phyloP scores from a whole-genome alignment of 2,797 vertebrate species.

The Bovichtus diacanthus region DNA sequence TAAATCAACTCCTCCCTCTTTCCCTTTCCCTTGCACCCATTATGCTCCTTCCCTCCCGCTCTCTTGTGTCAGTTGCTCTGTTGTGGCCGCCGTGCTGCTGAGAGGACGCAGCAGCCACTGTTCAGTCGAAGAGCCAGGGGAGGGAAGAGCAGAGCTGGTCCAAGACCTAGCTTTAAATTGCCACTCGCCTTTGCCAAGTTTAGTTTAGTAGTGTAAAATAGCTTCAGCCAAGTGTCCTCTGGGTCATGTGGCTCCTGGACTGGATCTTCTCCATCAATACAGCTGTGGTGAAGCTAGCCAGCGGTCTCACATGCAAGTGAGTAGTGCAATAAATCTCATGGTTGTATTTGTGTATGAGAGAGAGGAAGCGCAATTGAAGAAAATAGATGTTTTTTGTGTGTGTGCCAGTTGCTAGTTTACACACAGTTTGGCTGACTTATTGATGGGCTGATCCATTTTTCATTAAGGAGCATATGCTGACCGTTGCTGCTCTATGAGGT shows the following conservation, averaged over 20 bases:
- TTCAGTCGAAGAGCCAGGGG: constrained; percentile 24
- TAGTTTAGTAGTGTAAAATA: constrained; percentile 7
- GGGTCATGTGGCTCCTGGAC: constrained; percentile 86
- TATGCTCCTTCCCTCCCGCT: constrained; percentile 52
- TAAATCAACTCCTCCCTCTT: background rate
- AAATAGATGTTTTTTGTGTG: background rate
- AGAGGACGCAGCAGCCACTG: constrained; percentile 53
- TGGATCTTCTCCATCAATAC: constrained; percentile 86
- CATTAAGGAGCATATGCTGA: constrained; percentile 56
- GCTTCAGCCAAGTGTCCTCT: constrained; percentile 27
- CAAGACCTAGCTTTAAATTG: constrained; percentile 1
- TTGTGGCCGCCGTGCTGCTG: constrained; percentile 53
- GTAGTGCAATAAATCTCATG: constrained; percentile 48
- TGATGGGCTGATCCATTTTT: constrained; percentile 67
- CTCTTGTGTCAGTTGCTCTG: constrained; percentile 60
- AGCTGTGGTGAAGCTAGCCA: constrained; percentile 85
- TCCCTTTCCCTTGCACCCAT: constrained; percentile 15
- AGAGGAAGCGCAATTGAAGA: background rate
- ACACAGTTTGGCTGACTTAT: constrained; percentile 54
- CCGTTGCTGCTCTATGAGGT: constrained; percentile 14
- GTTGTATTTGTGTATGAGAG: constrained; percentile 5
- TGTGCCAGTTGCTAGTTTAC: constrained; percentile 8
- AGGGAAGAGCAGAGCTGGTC: constrained; percentile 34
- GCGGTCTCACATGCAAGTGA: constrained; percentile 84
- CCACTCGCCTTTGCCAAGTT: background rate